Evolutionary conservation across 2,888 invertebrate genomes (phyloP), one percentile per base, ranked within the genome.

Genomic region (Acanthacorydalis orientalis): DNA sequence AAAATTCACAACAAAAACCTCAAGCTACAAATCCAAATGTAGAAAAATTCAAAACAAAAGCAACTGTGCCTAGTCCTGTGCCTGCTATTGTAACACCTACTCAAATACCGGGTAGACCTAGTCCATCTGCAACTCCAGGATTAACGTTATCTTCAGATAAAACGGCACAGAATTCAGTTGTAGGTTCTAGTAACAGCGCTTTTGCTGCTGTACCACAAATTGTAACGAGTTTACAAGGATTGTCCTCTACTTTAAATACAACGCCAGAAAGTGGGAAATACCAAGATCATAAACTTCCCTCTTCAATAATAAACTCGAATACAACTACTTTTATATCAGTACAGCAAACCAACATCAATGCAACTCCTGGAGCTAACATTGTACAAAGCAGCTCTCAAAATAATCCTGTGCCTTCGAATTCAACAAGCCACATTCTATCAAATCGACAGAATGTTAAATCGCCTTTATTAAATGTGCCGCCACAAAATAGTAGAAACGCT

Each of bases 1-100:
- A 63, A 47, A 42, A 49, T 40, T 23, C 23, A 23, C 23, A 23
- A 23, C 23, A 23, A 48, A 34, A 50, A 65, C 66, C 48, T 62
- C 64, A 53, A 64, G 64, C 8, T 52, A 65, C 48, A 51, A 64
- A 53, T 66, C 64, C 52, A 58, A 40, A 66, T 67, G 48, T 66
- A 65, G 51, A 33, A 64, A 65, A 37, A 14, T 37, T 37, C 67
- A 67, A 37, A 37, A 14, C 37, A 2, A 14, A 12, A 9, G 44
- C 49, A 23, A 33, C 41, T 14, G 48, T 50, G 47, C 50, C 52
- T 16, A 51, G 52, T 32, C 43, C 53, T 6, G 49, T 43, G 10
- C 31, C 48, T 16, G 34, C 34, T 2, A 46, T 41, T 14, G 31
- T 46, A 14, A n/a, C 37, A 9, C 37, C n/a, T n/a, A 43, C 31